Base-by-base conservation (phyloP, 2,113 vertebrate species). In the Dicentrarchus labrax region DNA sequence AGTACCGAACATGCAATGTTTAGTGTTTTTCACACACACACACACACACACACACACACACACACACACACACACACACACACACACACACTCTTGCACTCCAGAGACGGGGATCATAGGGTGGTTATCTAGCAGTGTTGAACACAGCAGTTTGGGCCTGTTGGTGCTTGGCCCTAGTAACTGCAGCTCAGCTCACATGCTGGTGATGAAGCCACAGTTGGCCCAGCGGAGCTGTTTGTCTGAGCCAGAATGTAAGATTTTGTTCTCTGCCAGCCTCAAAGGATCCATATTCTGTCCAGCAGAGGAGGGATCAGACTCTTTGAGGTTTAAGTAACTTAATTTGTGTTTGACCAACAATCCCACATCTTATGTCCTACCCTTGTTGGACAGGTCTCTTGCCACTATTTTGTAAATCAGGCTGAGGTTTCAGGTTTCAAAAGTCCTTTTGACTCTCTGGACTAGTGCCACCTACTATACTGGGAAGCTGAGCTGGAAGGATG, bases 111-210 rank as follows among this genome's bases (percentile, higher is more conserved):
- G 71, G 70, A 78, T 85, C 80, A 76, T 41, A 36, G 78, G 75
- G 66, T 85, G 85, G 75, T 88, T 84, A 83, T 85, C 81, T 84
- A 56, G 68, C 75, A 89, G 74, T 59, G 80, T 67, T 51, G 71
- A 81, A 22, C 82, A n/a, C 77, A 70, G 72, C 80, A 53, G 62
- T 78, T 82, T 80, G 65, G 72, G 83, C 43, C 80, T 71, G 76
- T 80, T 3, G 70, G 60, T 83, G 78, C 48, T 76, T 75, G 70
- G 81, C 76, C 72, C 86, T 16, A 48, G 38, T 59, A 71, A 72
- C 81, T 24, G 76, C 72, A 39, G 76, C 78, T 86, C 70, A 45
- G 79, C 82, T 86, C 72, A 68, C 59, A 74, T n/a, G 16, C 80
- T 77, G 54, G n/a, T 38, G 56, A 68, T 68, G 79, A 80, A 80